Conservation (phyloP, 2,797 vertebrate species). For the Galaxias olidus region DNA sequence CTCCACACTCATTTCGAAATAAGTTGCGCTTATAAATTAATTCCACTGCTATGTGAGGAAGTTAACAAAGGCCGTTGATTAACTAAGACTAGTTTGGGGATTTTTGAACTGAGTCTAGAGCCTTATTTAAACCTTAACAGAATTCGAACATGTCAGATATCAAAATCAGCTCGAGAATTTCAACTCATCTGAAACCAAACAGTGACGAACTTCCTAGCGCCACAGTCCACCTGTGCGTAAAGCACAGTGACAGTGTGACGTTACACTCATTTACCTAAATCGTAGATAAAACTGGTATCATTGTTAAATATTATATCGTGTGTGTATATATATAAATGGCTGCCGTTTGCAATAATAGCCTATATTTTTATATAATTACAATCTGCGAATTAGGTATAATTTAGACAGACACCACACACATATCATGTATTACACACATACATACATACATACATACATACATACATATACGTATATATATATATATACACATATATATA, state of each 20-base stretch:
- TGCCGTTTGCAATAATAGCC: too few relatives aligned
- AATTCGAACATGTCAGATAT: conserved; percentile 53
- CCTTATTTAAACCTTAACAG: conserved; percentile 55
- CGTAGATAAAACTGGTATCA: not conserved
- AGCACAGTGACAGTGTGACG: conserved; percentile 31
- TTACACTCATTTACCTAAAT: conserved; percentile 5
- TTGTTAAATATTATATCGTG: not conserved
- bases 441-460: not conserved
- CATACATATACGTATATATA: not conserved
- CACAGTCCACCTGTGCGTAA: conserved; percentile 59
- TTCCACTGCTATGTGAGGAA: conserved; percentile 31
- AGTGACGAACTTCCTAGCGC: conserved; percentile 67
- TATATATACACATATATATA: not conserved
- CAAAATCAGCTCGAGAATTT: conserved; percentile 53
- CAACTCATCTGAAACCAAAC: conserved; percentile 60
- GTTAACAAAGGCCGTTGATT: conserved; percentile 19
- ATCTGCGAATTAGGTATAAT: too few relatives aligned
- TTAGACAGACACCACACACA: too few relatives aligned
- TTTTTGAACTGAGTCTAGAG: not conserved
- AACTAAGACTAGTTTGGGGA: conserved; percentile 3
- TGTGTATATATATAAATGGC: not conserved
- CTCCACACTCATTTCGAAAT: conserved; percentile 73
- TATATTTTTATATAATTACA: too few relatives aligned
- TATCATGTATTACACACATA: too few relatives aligned
- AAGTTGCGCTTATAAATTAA: conserved; percentile 60